phyloP scores from a whole-genome alignment of 1,140 invertebrate species.

The Brachionus asplanchnoidis region DNA sequence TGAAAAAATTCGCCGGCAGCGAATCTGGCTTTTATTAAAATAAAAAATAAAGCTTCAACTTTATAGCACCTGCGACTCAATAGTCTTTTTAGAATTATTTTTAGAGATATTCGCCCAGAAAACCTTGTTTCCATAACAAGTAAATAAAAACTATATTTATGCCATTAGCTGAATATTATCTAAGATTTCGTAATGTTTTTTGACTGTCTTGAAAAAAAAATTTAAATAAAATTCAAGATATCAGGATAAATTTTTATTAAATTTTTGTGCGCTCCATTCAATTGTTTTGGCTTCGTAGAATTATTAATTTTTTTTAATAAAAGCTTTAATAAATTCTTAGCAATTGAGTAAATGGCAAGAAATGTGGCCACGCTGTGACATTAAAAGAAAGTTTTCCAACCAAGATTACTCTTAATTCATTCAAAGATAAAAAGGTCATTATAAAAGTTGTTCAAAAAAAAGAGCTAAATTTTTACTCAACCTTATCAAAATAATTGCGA shows the following conservation, averaged over 20 bases:
- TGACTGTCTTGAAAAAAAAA: neutral
- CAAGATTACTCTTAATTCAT: neutral
- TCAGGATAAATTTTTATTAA: neutral
- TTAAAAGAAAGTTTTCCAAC: neutral
- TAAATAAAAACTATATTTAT: neutral
- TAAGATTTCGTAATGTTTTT: neutral
- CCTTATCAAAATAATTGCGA: neutral
- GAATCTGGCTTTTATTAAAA: neutral
- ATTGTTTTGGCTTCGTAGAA: neutral
- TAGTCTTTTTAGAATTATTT: neutral
- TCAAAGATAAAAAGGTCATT: neutral
- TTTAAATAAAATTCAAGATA: neutral
- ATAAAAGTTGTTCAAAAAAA: neutral
- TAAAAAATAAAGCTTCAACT: neutral
- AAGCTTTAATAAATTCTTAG: neutral
- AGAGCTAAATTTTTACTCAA: neutral
- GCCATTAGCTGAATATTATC: neutral
- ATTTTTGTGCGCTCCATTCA: neutral
- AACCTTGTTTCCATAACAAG: neutral
- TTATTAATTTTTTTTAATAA: neutral
- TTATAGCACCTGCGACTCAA: neutral
- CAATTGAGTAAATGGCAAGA: neutral
- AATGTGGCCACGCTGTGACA: neutral
- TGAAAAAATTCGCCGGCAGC: neutral
- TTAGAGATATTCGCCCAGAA: neutral